Conservation (phyloP, 37 sponge, comb jelly and placozoan species). For the Agelas oroides region DNA sequence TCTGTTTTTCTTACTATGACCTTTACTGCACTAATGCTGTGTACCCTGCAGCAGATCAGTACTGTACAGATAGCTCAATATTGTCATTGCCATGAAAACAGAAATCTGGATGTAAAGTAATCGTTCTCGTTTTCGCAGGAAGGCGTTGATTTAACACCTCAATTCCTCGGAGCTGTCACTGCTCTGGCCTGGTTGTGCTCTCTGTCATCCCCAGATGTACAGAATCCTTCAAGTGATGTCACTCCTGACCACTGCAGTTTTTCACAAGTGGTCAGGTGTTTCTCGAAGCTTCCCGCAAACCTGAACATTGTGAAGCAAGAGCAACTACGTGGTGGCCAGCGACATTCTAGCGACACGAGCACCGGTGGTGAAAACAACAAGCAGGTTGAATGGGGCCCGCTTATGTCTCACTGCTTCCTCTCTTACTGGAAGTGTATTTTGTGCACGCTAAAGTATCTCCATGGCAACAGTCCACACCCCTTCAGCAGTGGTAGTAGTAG, state of each 20-base stretch:
- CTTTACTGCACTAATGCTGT: too few relatives aligned
- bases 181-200: conserved; percentile 38
- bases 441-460: neutral
- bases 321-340: neutral
- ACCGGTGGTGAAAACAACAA: neutral
- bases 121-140: too few relatives aligned
- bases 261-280: neutral
- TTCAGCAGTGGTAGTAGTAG: neutral
- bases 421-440: conserved; percentile 69
- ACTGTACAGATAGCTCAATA: too few relatives aligned
- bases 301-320: neutral
- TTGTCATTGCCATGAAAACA: too few relatives aligned
- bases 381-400: conserved; percentile 51
- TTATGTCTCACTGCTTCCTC: conserved; percentile 33
- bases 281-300: conserved; percentile 6
- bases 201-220: neutral
- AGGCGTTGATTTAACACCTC: neutral
- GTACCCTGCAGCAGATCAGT: too few relatives aligned
- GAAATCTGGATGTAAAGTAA: too few relatives aligned
- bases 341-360: neutral
- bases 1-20: too few relatives aligned
- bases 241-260: neutral
- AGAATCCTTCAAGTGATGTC: neutral
- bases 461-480: neutral
- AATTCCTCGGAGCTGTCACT: conserved; percentile 46